Base-by-base conservation (phyloP, 1,140 invertebrate species). In the Batillaria attramentaria region DNA sequence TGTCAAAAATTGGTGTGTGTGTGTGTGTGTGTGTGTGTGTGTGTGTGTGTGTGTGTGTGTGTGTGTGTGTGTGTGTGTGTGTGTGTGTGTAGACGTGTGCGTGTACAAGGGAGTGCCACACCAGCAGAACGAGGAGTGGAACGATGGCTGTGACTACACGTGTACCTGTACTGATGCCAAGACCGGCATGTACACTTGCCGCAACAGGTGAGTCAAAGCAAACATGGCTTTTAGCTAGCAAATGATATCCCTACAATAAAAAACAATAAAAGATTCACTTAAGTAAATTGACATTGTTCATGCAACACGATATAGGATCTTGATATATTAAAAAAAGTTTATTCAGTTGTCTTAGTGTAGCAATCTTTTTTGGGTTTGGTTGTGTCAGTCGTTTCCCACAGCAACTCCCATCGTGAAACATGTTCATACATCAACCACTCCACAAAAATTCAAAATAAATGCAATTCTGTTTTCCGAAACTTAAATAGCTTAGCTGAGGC, bases 111-210 rank as follows among this genome's bases (percentile, higher is more conserved):
- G 85, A 10, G 50, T 33, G 31, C 62, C 75, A 1, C 84, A 85
- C 73, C 76, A 33, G 41, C 86, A 87, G 50, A 79, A 82, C 5
- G 43, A 85, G 33, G 79, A 57, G 8, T 87, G 86, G 86, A 80
- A 86, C 24, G 86, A 87, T 77, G 86, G 86, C 24, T 87, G 86
- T 82, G 81, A 85, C 72, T 87, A 74, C 81, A 62, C 70, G 0
- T 87, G 86, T 69, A 77, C 78, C 37, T 87, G 86, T 80, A 81
- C 78, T 8, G 84, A 87, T 50, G 73, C 83, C 20, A 37, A 72
- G 20, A 79, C 60, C 57, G 85, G 85, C 41, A 62, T 79, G 74
- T 87, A 84, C 79, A 78, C 66, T 24, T 87, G 85, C 46, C 68
- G 43, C 18, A 72, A 75, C 65, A 81, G 72, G 85, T 86, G 80